Evolutionary conservation across 1,140 invertebrate species (phyloP).

Genomic region (Dufourea novaeangliae): DNA sequence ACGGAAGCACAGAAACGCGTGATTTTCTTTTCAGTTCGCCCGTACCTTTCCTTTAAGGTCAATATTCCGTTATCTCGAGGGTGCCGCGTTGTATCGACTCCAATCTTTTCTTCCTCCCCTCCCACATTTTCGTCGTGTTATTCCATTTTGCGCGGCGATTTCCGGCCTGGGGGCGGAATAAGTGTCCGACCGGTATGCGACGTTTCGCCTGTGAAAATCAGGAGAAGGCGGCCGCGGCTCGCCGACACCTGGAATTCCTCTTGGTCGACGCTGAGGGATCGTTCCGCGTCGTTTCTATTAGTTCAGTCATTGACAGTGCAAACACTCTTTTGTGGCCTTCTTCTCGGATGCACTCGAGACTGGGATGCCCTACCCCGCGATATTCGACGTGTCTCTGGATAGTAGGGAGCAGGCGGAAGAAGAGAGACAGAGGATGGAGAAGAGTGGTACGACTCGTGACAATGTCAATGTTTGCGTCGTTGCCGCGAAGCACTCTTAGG

Average conservation of each 20-base stretch:
- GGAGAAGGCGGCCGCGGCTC: slow-evolving; percentile 12
- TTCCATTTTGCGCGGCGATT: slow-evolving; percentile 21
- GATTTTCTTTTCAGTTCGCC: slow-evolving; percentile 49
- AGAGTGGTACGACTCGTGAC: slow-evolving; percentile 66
- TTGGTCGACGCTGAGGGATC: slow-evolving; percentile 30
- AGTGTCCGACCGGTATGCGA: slow-evolving; percentile 36
- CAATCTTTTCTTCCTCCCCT: background rate
- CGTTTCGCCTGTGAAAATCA: slow-evolving; percentile 44
- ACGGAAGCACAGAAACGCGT: slow-evolving; percentile 17
- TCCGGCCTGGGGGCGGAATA: slow-evolving; percentile 14
- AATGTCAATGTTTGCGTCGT: slow-evolving; percentile 75
- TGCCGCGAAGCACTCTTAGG: slow-evolving; percentile 64
- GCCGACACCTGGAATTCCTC: slow-evolving; percentile 45
- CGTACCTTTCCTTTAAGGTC: no score
- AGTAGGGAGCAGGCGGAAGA: background rate
- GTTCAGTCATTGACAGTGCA: slow-evolving; percentile 67
- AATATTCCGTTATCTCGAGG: slow-evolving; percentile 12
- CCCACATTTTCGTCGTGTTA: slow-evolving; percentile 1
- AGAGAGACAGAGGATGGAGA: background rate
- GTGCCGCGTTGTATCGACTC: background rate
- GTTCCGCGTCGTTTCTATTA: slow-evolving; percentile 68
- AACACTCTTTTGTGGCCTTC: slow-evolving; percentile 55
- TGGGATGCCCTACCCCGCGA: slow-evolving; percentile 24
- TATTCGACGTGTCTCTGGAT: slow-evolving; percentile 8
- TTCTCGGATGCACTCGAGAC: slow-evolving; percentile 41